These are phyloP conservation scores for Drosophila oshimai DNA, from an alignment of 1,140 invertebrate species.

Conservation along the genomic window DNA sequence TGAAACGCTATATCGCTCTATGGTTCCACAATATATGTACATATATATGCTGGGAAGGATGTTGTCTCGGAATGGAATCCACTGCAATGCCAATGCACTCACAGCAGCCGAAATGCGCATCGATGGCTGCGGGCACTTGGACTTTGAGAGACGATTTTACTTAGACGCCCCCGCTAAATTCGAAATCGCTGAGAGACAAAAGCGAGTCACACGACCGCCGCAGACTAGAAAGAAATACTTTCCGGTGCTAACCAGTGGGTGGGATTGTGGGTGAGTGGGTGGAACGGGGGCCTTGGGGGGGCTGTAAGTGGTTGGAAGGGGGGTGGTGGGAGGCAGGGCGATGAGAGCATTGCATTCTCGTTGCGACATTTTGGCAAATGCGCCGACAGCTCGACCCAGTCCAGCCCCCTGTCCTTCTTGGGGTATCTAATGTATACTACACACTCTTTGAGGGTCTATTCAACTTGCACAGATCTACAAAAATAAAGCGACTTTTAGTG, in stretches of 20 bases:
- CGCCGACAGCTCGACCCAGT: conserved; percentile 36
- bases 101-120: conserved; percentile 29
- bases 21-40: conserved; percentile 31
- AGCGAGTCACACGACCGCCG: conserved; percentile 49
- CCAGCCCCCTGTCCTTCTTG: conserved; percentile 39
- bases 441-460: background rate
- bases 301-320: conserved; percentile 8
- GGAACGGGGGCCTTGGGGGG: background rate
- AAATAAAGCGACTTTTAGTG: no score
- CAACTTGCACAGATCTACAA: background rate
- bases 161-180: conserved; percentile 20
- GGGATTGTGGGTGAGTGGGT: background rate
- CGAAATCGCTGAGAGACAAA: conserved; percentile 33
- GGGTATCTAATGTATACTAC: conserved; percentile 50
- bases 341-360: conserved; percentile 40
- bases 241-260: conserved; percentile 41
- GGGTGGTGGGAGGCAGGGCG: conserved; percentile 4
- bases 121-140: conserved; percentile 14
- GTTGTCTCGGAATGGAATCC: conserved; percentile 14
- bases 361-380: conserved; percentile 31
- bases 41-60: conserved; percentile 28
- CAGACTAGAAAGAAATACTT: conserved; percentile 35
- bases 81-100: conserved; percentile 39
- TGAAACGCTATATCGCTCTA: conserved; percentile 26
- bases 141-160: conserved; percentile 30